Percentiles rank a stretch among this genome's conserved stretches.
Conservation (phyloP, 2,888 invertebrate genomes). For the Craniophora ligustri region DNA sequence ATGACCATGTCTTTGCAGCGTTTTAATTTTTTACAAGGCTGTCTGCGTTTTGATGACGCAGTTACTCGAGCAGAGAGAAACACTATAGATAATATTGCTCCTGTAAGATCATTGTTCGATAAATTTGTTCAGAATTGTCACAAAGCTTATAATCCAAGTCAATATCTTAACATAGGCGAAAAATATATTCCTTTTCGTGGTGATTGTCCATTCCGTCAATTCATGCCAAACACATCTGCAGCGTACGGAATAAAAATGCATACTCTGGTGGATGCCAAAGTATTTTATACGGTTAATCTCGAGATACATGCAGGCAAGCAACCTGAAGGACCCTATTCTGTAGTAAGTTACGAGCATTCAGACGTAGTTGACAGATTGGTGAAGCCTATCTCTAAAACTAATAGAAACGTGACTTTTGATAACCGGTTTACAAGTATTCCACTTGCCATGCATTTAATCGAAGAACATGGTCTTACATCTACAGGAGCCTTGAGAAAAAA, state of each 20-base stretch:
- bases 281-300: slow-evolving; percentile 26
- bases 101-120: slow-evolving; percentile 14
- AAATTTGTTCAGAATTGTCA: slow-evolving; percentile 21
- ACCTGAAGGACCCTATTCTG: slow-evolving; percentile 17
- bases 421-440: slow-evolving; percentile 13
- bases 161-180: slow-evolving; percentile 22
- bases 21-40: slow-evolving; percentile 30
- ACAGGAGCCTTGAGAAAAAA: slow-evolving; percentile 18
- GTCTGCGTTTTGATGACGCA: slow-evolving; percentile 28
- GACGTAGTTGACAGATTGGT: slow-evolving; percentile 26
- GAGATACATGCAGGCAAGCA: slow-evolving; percentile 38
- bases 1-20: slow-evolving; percentile 33
- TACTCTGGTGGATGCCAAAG: slow-evolving; percentile 31
- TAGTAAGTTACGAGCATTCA: slow-evolving; percentile 15
- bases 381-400: slow-evolving; percentile 14
- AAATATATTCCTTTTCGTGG: slow-evolving; percentile 26
- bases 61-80: slow-evolving; percentile 9
- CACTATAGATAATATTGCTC: slow-evolving; percentile 16
- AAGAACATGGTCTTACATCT: slow-evolving; percentile 14
- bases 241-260: slow-evolving; percentile 37
- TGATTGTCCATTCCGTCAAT: slow-evolving; percentile 20
- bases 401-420: slow-evolving; percentile 22
- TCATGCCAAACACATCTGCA: slow-evolving; percentile 15
- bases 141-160: slow-evolving; percentile 15
- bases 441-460: slow-evolving; percentile 16